Evolutionary conservation across 2,113 vertebrate genomes (phyloP), one percentile per base, ranked within the genome.

Genomic region (Gobiocypris rarus): DNA sequence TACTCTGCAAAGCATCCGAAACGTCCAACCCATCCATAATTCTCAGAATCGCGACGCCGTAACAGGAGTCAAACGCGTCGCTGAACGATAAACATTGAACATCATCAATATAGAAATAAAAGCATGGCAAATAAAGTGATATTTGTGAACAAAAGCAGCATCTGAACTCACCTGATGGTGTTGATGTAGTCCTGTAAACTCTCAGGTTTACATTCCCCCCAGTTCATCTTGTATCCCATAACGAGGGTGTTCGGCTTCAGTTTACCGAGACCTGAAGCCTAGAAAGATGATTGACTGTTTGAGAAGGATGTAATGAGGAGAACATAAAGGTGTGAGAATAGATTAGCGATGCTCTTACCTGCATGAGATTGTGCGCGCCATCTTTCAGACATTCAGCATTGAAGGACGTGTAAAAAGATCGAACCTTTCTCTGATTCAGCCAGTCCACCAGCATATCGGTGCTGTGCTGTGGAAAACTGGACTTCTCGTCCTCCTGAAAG

Each of bases 171-270:
- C 94, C 93, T 89, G 81, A 96, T 93, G 43, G 94, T 94, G 84
- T 88, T 90, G 70, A 93, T 89, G 3, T 95, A 96, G 83, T 94
- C 93, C 10, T 94, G 92, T 81, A 94, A 77, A 43, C 87, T 90
- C n/a, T 87, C 82, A 0, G 92, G 82, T 19, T 86, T 61, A 83
- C 92, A 92, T 0, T 91, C 89, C 79, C 90, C 92, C 94, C 95
- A 96, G 83, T 95, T 93, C 9, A 78, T 56, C 86, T 95, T 95
- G 79, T 93, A 96, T 48, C 94, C 94, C 65, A 95, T 85, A 17
- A 94, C 89, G 41, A 96, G 76, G 0, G 92, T 94, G 88, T 94
- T 96, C 24, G 95, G 93, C 75, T 92, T 95, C 43, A 95, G 84
- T 77, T 94, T 95, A 3, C 94, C 94, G 15, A 96, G 89, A 86